Conservation (phyloP, 2,888 invertebrate species). For the Anaspis maculata region DNA sequence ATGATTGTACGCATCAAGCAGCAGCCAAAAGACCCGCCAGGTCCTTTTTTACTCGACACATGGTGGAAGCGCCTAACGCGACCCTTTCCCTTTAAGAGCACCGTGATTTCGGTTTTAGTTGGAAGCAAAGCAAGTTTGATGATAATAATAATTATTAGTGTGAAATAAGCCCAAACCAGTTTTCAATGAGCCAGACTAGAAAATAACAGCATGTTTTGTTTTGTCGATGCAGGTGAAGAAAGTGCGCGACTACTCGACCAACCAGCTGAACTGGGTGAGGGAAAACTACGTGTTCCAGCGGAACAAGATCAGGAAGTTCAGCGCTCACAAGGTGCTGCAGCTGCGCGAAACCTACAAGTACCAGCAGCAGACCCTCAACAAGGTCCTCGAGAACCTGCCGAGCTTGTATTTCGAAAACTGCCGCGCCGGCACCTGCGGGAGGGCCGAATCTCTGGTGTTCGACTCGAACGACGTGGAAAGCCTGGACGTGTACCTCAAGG, state of each 20-base stretch:
- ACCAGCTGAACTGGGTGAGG: conserved; percentile 86
- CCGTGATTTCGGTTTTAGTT: no score
- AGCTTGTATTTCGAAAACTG: conserved; percentile 90
- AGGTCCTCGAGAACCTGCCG: conserved; percentile 86
- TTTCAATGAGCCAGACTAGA: no score
- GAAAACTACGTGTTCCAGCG: conserved; percentile 95
- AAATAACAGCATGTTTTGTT: no score
- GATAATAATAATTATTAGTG: no score
- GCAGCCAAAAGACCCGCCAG: no score
- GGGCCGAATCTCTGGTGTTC: conserved; percentile 67
- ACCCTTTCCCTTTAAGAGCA: no score
- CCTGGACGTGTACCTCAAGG: conserved; percentile 60
- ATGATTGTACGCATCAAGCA: no score
- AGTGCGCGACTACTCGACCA: conserved; percentile 85
- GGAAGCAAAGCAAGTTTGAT: no score
- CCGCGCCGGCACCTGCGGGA: conserved; percentile 71
- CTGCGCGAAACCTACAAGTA: conserved; percentile 90
- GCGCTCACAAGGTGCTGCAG: conserved; percentile 82
- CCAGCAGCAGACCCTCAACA: conserved; percentile 90
- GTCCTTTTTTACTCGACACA: no score
- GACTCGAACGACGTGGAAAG: conserved; percentile 55
- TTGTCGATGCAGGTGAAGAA: conserved; percentile 89
- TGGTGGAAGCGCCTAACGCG: no score
- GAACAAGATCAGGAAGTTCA: conserved; percentile 89
- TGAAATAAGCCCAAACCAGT: no score